These are phyloP conservation scores for Pseudomyrmex concolor DNA, from an alignment of 1,140 invertebrate genomes.

Conservation along the genomic window DNA sequence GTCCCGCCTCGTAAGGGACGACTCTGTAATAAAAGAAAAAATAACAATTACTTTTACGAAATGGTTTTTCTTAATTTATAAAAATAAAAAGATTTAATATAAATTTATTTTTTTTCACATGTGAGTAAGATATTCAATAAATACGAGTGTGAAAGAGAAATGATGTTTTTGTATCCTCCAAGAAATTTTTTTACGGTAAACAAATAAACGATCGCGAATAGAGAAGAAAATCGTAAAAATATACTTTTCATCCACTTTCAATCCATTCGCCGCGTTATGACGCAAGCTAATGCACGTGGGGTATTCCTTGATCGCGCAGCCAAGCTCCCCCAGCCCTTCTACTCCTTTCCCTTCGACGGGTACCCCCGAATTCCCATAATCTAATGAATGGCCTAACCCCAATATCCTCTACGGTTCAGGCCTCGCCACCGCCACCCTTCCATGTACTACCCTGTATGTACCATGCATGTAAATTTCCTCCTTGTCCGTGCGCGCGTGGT, in stretches of 20 bases:
- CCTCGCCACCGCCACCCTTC: constrained; percentile 69
- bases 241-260: constrained; percentile 67
- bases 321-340: constrained; percentile 59
- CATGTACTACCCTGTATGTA: constrained; percentile 66
- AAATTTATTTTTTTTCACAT: neutral
- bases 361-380: constrained; percentile 82
- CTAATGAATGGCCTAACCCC: constrained; percentile 82
- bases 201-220: neutral
- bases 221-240: neutral
- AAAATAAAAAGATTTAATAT: neutral
- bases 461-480: constrained; percentile 68
- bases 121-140: neutral
- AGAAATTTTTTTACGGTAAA: no score
- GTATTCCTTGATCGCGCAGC: constrained; percentile 74
- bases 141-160: neutral
- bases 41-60: neutral
- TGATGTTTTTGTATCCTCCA: no score
- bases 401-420: constrained; percentile 78
- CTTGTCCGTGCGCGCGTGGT: constrained; percentile 55
- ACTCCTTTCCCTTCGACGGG: constrained; percentile 63
- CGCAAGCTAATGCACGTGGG: constrained; percentile 66
- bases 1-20: constrained; percentile 80
- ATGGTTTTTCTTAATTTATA: no score
- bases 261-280: constrained; percentile 70
- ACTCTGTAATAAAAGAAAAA: constrained; percentile 80